These are phyloP conservation scores for Agelaius phoeniceus DNA, from an alignment of 2,113 vertebrate genomes.

Conservation along the genomic window DNA sequence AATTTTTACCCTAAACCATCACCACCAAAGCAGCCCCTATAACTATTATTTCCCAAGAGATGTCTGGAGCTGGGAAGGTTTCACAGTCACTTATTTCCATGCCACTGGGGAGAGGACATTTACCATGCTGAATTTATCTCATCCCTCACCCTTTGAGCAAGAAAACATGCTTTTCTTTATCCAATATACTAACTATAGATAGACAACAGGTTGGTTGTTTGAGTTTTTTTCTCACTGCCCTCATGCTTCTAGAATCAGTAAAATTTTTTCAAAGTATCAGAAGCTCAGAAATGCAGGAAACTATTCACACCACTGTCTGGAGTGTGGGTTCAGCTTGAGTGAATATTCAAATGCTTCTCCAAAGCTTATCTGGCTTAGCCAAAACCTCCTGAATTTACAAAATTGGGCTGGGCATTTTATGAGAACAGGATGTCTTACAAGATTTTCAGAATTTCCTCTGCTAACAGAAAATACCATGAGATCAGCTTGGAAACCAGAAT, in stretches of 20 bases:
- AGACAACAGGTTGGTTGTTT: background rate
- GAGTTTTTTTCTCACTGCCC: background rate
- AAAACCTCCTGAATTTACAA: conserved; percentile 63
- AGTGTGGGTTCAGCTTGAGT: conserved; percentile 67
- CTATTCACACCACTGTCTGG: conserved; percentile 62
- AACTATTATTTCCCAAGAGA: background rate
- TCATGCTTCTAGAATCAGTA: conserved; percentile 27
- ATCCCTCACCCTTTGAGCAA: background rate
- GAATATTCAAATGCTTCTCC: conserved; percentile 52
- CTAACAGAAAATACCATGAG: conserved; percentile 36
- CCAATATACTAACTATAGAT: background rate
- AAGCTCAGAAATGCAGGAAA: conserved; percentile 57
- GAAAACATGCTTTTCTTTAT: background rate
- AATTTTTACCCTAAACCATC: background rate
- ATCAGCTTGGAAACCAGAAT: conserved; percentile 19
- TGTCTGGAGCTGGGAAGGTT: background rate
- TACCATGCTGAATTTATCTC: background rate
- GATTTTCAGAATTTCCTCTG: conserved; percentile 56
- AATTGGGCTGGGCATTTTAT: conserved; percentile 61
- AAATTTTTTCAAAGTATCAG: conserved; percentile 37
- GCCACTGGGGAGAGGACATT: background rate
- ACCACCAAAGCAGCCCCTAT: background rate
- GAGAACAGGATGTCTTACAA: conserved; percentile 55
- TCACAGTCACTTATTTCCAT: background rate
- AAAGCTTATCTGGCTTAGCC: conserved; percentile 61